Base-by-base conservation (phyloP, 1,140 invertebrate species). In the Diabrotica undecimpunctata region DNA sequence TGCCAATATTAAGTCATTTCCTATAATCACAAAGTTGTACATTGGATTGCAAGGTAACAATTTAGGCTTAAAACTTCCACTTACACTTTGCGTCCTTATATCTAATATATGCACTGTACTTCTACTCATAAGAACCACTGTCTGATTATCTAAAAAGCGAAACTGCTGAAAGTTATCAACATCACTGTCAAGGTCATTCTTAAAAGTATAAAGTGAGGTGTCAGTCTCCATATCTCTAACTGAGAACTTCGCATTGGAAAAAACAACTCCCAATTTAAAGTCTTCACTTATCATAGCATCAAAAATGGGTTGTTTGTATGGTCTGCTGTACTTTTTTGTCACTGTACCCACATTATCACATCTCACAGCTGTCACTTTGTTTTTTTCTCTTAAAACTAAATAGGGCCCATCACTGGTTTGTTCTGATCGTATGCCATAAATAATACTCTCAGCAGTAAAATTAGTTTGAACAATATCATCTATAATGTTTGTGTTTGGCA, bases 161-260 rank as follows among this genome's bases (percentile, higher is more conserved):
- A 62, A 62, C 36, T 62, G 61, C 54, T 62, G 61, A 54, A 54
- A 62, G 13, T 62, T 62, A 13, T 62, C 51, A 38, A 9, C 38
- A 38, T 54, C 35, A 6, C 6, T 12, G n/a, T 14, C 52, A 8
- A 41, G 7, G 7, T 41, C 13, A 36, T 54, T 62, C 9, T 54
- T 54, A 11, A 54, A 54, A 54, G 11, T 14, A 38, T n/a, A 39
- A 37, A 62, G 12, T 62, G 12, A 54, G n/a, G 5, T 11, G 0
- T 39, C 25, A 3, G 11, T 54, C 38, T 62, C 52, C 36, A 62
- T 54, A 62, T 62, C 36, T 39, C 39, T 53, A n/a, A 62, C 36
- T 8, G 9, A n/a, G n/a, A 62, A 62, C 38, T 62, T 38, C 8
- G 3, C n/a, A 38, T 38, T 38, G 9, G 37, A 41, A 36, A 25